Base-by-base conservation (phyloP, 2,797 vertebrate species). In the Microtus obscurus region DNA sequence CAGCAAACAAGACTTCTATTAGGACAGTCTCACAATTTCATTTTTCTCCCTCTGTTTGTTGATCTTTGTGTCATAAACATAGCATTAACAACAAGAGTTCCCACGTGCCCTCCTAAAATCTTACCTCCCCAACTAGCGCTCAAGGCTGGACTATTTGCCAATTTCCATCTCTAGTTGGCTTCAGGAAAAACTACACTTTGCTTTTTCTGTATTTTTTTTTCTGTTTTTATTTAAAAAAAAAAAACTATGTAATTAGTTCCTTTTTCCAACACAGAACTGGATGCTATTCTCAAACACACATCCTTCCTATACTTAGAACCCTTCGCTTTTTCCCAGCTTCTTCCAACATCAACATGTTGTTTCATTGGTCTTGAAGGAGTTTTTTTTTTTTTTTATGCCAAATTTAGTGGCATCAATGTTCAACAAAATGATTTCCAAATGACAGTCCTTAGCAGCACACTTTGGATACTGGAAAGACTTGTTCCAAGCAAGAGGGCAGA, bases 351-450 rank as follows among this genome's bases (percentile, higher is more conserved):
- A 95, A 90, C 23, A 59, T 59, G 56, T 59, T 59, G 19, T 90
- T 94, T 85, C 40, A 87, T 2, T 94, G 40, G 2, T 87, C 90
- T 73, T 89, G 7, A 85, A 95, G 79, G 4, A 48, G 27, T n/a
- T n/a, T n/a, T n/a, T 37, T 63, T 83, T 85, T 56, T 56, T 56
- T 83, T 91, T 77, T 43, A 37, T 11, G 74, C 43, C n/a, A 93
- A 89, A 9, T 74, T 34, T 89, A 79, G 31, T 43, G 56, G 10
- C 19, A 86, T 21, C n/a, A 43, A 29, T 43, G 5, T 51, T 91
- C 25, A 87, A 78, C 48, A 25, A 92, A 90, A 74, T 92, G 59
- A 92, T 53, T 90, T 91, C 45, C 92, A 95, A 95, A 61, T 45
- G 77, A 29, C 6, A 85, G 34, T 74, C 43, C 11, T 89, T 67